These are phyloP conservation scores for Temnothorax unifasciatus DNA, from an alignment of 2,888 invertebrate genomes.

Conservation along the genomic window DNA sequence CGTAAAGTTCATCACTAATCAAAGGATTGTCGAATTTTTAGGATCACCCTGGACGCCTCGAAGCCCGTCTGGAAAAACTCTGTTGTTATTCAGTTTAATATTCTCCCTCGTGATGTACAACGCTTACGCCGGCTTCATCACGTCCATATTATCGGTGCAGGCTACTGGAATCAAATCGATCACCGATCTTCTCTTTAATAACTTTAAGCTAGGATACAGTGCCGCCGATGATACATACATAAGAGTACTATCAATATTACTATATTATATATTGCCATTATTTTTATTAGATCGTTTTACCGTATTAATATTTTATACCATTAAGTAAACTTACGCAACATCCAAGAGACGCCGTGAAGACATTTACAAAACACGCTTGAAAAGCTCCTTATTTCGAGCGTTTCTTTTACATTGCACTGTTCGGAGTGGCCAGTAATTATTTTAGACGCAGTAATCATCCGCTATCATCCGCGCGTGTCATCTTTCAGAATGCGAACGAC, in stretches of 20 bases:
- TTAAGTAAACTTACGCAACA: not conserved
- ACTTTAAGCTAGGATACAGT: conserved; percentile 89
- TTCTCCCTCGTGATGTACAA: conserved; percentile 90
- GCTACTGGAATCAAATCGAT: conserved; percentile 88
- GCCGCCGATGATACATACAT: conserved; percentile 89
- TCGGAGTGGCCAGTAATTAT: not conserved
- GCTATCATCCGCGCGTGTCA: not conserved
- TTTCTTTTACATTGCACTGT: not conserved
- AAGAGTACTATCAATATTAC: conserved; percentile 86
- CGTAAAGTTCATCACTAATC: not conserved
- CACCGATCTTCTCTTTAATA: conserved; percentile 88
- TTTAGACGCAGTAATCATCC: not conserved
- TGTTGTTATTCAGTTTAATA: conserved; percentile 88
- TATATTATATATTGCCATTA: conserved; percentile 2
- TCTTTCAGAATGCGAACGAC: conserved; percentile 87
- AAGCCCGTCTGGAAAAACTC: conserved; percentile 88
- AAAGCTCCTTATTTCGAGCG: not conserved
- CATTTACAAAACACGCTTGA: not conserved
- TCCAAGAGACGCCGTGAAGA: not conserved
- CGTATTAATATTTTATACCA: not conserved
- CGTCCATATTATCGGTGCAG: conserved; percentile 89
- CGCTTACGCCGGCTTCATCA: conserved; percentile 90
- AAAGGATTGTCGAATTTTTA: conserved; percentile 73
- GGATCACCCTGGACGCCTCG: conserved; percentile 89
- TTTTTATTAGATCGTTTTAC: not conserved